Evolutionary conservation across 2,888 invertebrate genomes (phyloP).

Genomic region (Portevinia maculata): DNA sequence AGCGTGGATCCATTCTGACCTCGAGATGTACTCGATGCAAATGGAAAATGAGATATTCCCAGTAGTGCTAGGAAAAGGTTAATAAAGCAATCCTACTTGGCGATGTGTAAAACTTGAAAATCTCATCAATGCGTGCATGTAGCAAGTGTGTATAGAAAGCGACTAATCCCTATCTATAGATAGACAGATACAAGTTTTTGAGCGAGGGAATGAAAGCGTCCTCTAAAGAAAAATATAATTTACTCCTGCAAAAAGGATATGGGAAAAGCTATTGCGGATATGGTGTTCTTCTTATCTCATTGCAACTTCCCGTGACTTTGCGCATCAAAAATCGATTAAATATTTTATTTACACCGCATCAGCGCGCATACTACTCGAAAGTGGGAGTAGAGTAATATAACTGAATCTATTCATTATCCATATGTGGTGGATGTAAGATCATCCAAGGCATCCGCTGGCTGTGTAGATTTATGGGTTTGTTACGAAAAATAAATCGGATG

Average conservation of each 20-base stretch:
- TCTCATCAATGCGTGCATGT: slow-evolving; percentile 33
- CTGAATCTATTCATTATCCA: slow-evolving; percentile 16
- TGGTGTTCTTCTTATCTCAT: slow-evolving; percentile 50
- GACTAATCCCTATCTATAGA: slow-evolving; percentile 6
- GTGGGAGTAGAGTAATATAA: background rate
- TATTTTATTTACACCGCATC: slow-evolving; percentile 47
- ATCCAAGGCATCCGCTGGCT: slow-evolving; percentile 35
- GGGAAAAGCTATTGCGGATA: background rate
- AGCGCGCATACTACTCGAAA: background rate
- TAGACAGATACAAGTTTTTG: slow-evolving; percentile 10
- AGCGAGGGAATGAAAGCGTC: background rate
- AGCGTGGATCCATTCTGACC: slow-evolving; percentile 26
- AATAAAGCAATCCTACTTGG: slow-evolving; percentile 28
- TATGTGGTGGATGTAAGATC: slow-evolving; percentile 30
- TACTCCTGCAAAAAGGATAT: slow-evolving; percentile 26
- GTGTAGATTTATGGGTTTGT: slow-evolving; percentile 51
- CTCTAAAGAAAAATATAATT: slow-evolving; percentile 28
- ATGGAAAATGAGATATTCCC: slow-evolving; percentile 9
- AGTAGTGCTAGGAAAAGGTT: slow-evolving; percentile 32
- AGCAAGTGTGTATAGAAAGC: slow-evolving; percentile 2
- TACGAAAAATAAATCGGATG: slow-evolving; percentile 46
- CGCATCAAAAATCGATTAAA: slow-evolving; percentile 73
- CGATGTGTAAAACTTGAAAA: slow-evolving; percentile 25
- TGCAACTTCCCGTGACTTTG: slow-evolving; percentile 65
- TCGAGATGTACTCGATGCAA: slow-evolving; percentile 38